Conservation (phyloP, 2,888 invertebrate genomes). For the Physocephala rufipes region DNA sequence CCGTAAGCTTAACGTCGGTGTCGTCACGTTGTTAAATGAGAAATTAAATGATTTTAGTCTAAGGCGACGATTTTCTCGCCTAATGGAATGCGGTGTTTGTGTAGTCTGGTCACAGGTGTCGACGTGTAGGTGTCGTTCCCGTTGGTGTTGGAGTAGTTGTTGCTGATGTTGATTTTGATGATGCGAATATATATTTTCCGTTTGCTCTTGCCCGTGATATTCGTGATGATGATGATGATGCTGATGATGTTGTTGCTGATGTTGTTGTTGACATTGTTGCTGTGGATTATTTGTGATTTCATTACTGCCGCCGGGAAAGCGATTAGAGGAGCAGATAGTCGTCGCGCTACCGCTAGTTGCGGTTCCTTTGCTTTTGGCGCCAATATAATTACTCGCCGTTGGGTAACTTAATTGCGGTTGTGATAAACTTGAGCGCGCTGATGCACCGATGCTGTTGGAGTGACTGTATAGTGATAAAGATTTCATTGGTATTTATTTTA, state of each 20-base stretch:
- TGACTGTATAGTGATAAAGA: slow-evolving; percentile 47
- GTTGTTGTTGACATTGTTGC: slow-evolving; percentile 12
- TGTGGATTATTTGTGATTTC: slow-evolving; percentile 12
- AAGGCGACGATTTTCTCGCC: slow-evolving; percentile 73
- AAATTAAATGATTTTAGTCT: slow-evolving; percentile 71
- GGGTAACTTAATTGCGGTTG: slow-evolving; percentile 66
- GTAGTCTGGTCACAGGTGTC: slow-evolving; percentile 73
- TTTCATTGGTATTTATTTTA: too few relatives aligned
- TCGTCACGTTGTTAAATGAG: slow-evolving; percentile 71
- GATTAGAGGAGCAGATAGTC: slow-evolving; percentile 3
- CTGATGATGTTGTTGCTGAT: not conserved
- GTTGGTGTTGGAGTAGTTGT: slow-evolving; percentile 62
- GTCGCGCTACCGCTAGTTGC: too few relatives aligned
- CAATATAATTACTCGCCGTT: slow-evolving; percentile 67
- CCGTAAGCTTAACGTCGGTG: slow-evolving; percentile 71
- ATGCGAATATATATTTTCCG: not conserved
- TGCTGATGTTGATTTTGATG: slow-evolving; percentile 32
- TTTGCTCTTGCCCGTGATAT: slow-evolving; percentile 16
- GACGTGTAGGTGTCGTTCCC: slow-evolving; percentile 69
- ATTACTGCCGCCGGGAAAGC: slow-evolving; percentile 33
- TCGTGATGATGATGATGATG: slow-evolving; percentile 38
- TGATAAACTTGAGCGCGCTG: slow-evolving; percentile 58
- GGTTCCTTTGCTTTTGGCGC: too few relatives aligned
- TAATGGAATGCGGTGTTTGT: slow-evolving; percentile 77
- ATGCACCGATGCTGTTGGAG: slow-evolving; percentile 58